Evolutionary conservation across 1,140 invertebrate genomes (phyloP), one percentile per base, ranked within the genome.

Genomic region (Pseudomyrmex flavicornis): DNA sequence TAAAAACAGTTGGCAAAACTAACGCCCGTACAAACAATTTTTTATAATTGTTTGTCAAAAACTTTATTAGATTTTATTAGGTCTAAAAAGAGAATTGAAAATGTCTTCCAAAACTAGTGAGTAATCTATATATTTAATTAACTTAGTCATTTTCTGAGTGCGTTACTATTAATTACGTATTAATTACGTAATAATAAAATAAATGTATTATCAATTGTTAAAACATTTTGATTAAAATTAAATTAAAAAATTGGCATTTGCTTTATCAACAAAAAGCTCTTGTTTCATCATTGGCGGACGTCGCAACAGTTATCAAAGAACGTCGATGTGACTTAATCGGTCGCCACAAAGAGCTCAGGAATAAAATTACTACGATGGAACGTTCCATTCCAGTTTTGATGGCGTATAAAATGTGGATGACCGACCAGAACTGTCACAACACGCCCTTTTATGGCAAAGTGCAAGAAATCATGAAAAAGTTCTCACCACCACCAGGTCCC

Each of bases 331-430:
- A 90, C 75, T 77, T 94, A 70, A 82, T 90, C 0, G 82, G 77
- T 15, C 92, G 88, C 13, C 88, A 87, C 12, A 90, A 82, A 1
- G 73, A 86, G 70, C 84, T 94, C 3, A 84, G 68, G 1, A 85
- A 91, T 13, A 94, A 93, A 73, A 82, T 93, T 10, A 52, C 82
- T 0, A 91, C 88, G 50, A 91, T 94, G 89, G 93, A 94, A 86
- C 90, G 90, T 46, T 92, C 91, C 4, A 88, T 94, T 2, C 93
- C 93, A 3, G 90, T 92, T 1, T 26, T 94, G 17, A 90, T 94
- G 56, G 91, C 93, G 0, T 89, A 83, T 12, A 91, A 89, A 13
- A 85, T 93, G 77, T 87, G 86, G 76, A 87, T 80, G 35, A 35
- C 86, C 0, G 50, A 63, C 0, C n/a, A 77, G 9, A 84, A 83